A percentile compares a stretch with the other conserved stretches of the same genome.
phyloP scores from a whole-genome alignment of 2,113 vertebrate species.

The Syngnathus typhle region DNA sequence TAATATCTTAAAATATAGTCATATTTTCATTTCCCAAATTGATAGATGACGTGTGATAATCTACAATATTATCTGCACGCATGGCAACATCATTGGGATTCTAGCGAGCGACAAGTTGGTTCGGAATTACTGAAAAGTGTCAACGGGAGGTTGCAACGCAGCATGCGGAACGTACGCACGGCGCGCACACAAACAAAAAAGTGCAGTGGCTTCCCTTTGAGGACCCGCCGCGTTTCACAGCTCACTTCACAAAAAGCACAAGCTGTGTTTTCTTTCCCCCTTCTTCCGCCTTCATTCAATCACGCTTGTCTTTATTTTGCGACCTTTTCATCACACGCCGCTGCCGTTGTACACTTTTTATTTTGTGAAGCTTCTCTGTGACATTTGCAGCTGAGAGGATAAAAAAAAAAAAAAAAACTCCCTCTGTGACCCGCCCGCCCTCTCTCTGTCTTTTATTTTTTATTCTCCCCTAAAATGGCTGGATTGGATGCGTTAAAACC shows the following conservation, averaged over 20 bases:
- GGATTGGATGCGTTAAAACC: conserved; percentile 52
- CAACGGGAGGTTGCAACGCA: neutral
- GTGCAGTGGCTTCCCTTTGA: conserved; percentile 30
- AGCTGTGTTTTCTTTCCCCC: conserved; percentile 35
- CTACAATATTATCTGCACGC: neutral
- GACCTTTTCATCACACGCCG: conserved; percentile 47
- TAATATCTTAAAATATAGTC: too few species aligned
- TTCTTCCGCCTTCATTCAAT: conserved; percentile 15
- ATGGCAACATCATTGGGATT: neutral
- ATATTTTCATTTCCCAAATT: too few species aligned
- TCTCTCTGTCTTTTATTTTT: conserved; percentile 15
- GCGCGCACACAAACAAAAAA: neutral
- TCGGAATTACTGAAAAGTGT: neutral
- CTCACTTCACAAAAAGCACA: conserved; percentile 21
- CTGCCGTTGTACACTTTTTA: conserved; percentile 36
- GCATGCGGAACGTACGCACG: neutral
- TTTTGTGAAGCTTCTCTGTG: conserved; percentile 40
- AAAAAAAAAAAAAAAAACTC: conserved; percentile 22
- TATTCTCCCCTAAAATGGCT: conserved; percentile 40
- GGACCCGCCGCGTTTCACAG: conserved; percentile 49
- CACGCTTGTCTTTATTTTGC: conserved; percentile 12
- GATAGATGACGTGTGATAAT: too few species aligned
- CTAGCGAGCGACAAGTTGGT: neutral
- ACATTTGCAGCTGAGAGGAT: conserved; percentile 62
- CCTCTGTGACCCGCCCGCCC: neutral